Conservation (phyloP, 1,140 invertebrate species). For the Drosophila takahashii region DNA sequence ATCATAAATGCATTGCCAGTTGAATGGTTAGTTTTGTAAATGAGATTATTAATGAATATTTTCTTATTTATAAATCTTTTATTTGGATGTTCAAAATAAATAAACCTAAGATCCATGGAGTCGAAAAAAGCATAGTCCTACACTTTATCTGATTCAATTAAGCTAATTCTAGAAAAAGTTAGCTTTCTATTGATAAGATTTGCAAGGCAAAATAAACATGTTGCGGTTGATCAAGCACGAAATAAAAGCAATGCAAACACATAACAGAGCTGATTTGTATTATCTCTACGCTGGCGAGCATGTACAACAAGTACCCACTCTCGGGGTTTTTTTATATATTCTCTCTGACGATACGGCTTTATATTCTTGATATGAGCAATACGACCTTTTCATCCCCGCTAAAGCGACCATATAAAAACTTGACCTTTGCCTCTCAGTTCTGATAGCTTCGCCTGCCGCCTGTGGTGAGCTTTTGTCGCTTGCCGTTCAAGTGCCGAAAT, state of each 20-base stretch:
- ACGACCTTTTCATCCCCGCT: neutral
- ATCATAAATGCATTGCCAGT: slow-evolving; percentile 65
- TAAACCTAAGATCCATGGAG: neutral
- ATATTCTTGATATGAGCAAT: neutral
- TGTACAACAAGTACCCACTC: neutral
- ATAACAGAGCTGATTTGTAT: neutral
- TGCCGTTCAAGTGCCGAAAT: slow-evolving; percentile 54
- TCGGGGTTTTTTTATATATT: neutral
- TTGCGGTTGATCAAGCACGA: neutral
- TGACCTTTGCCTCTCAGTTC: neutral
- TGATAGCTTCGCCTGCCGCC: neutral
- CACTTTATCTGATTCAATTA: slow-evolving; percentile 2
- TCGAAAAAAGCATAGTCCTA: neutral
- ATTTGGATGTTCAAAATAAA: neutral
- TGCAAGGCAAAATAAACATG: neutral
- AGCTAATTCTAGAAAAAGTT: neutral
- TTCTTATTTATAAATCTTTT: too few relatives aligned
- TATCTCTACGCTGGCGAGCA: neutral
- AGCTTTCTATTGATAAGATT: neutral
- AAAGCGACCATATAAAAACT: neutral
- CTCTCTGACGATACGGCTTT: neutral
- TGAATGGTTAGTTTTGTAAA: neutral
- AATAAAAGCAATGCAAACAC: neutral
- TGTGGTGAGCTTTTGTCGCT: slow-evolving; percentile 7
- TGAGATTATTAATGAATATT: too few relatives aligned